Percentiles rank a stretch among this genome's conserved stretches.
phyloP scores from a whole-genome alignment of 2,113 vertebrate species.

The Brachionichthys hirsutus region DNA sequence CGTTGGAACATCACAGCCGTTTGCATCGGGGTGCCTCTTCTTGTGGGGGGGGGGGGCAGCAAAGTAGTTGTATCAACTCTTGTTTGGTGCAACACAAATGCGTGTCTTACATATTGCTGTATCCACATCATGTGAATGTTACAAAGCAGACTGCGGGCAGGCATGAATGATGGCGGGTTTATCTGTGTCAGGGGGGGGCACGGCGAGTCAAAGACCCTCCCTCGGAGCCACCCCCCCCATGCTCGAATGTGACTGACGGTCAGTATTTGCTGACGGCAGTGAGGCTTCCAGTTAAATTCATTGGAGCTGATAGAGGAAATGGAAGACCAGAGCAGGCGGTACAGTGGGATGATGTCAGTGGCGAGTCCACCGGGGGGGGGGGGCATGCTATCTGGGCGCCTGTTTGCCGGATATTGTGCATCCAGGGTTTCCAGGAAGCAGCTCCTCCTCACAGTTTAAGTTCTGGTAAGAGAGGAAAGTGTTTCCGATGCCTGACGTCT shows the following conservation, averaged over 20 bases:
- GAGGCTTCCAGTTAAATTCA: slow-evolving; percentile 10
- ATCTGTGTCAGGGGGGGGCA: neutral
- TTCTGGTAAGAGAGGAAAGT: too few species aligned
- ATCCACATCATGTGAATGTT: slow-evolving; percentile 64
- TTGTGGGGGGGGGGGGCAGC: slow-evolving; percentile 14
- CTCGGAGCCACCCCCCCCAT: neutral
- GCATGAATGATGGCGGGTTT: neutral
- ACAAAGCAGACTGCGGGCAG: slow-evolving; percentile 25
- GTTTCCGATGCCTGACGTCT: too few species aligned
- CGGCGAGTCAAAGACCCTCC: neutral
- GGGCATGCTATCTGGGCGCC: slow-evolving; percentile 11
- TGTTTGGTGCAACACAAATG: slow-evolving; percentile 33
- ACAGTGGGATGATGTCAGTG: slow-evolving; percentile 55
- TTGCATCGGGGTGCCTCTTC: slow-evolving; percentile 16
- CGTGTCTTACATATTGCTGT: slow-evolving; percentile 57
- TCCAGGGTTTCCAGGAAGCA: too few species aligned
- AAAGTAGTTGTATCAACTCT: slow-evolving; percentile 18
- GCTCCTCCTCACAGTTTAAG: too few species aligned
- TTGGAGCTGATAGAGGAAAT: slow-evolving; percentile 19
- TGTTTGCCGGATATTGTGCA: too few species aligned
- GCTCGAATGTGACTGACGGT: slow-evolving; percentile 23
- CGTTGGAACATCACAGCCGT: slow-evolving; percentile 14
- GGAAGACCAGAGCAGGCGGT: slow-evolving; percentile 19
- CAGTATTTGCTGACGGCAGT: neutral
- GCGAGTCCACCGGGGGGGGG: slow-evolving; percentile 41